Conservation (phyloP, 1,140 invertebrate genomes). For the Holotrichia oblita region DNA sequence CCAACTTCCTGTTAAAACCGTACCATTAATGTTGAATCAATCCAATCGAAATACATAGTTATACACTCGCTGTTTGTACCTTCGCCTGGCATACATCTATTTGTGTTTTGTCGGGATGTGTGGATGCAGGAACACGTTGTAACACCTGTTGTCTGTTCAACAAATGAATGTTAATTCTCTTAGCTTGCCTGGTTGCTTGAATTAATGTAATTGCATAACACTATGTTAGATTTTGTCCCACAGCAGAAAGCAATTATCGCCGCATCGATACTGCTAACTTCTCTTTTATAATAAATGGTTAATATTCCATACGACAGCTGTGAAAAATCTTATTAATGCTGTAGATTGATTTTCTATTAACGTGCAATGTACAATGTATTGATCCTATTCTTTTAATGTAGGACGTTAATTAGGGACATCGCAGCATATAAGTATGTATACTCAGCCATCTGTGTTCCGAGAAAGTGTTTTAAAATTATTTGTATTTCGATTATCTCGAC, state of each 20-base stretch:
- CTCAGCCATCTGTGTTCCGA: neutral
- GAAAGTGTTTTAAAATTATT: neutral
- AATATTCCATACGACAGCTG: neutral
- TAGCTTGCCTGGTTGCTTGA: neutral
- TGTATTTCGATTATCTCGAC: neutral
- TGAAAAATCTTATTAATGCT: neutral
- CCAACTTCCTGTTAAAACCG: neutral
- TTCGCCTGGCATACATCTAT: neutral
- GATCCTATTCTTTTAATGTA: neutral
- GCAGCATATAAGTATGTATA: neutral
- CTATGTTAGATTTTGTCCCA: neutral
- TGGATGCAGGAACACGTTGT: neutral
- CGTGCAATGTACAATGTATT: neutral
- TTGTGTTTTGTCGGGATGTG: neutral
- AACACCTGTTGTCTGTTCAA: neutral
- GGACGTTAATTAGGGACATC: neutral
- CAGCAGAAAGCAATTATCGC: neutral
- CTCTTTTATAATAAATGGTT: neutral
- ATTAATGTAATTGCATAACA: neutral
- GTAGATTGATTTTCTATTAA: slow-evolving; percentile 4
- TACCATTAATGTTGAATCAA: neutral
- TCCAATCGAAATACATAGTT: neutral
- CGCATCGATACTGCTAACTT: neutral
- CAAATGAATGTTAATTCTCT: neutral
- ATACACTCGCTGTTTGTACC: neutral